These are phyloP conservation scores for Phymanthus crucifer DNA, from an alignment of 92 coral and sea anemone genomes.

Conservation along the genomic window DNA sequence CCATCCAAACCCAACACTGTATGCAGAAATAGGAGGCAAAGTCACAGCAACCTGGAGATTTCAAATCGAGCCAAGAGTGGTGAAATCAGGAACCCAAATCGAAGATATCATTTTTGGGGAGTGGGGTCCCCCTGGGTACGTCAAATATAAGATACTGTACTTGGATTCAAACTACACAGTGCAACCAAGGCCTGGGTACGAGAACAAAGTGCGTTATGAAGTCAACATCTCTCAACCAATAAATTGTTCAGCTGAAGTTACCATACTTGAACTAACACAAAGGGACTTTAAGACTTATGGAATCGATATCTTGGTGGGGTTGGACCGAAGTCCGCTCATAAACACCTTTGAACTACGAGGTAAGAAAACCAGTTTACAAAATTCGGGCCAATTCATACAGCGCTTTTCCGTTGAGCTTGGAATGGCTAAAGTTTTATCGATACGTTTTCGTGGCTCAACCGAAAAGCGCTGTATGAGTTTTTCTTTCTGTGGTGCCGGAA, in stretches of 20 bases:
- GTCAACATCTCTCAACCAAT: slow-evolving; percentile 4
- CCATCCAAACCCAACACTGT: background rate
- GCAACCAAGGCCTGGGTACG: background rate
- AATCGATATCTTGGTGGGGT: background rate
- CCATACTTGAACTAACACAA: background rate
- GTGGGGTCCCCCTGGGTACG: slow-evolving; percentile 10
- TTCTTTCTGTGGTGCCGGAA: too few species aligned
- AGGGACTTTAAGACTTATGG: slow-evolving; percentile 10
- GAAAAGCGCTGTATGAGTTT: too few species aligned
- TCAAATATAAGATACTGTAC: background rate
- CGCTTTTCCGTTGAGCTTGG: background rate
- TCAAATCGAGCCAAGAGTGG: background rate
- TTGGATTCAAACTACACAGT: background rate
- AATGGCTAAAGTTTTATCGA: too few species aligned
- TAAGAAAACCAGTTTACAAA: background rate
- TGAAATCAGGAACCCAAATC: background rate
- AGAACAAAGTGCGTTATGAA: slow-evolving; percentile 1
- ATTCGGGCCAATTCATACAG: background rate
- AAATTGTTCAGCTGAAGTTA: background rate
- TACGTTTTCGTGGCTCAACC: too few species aligned
- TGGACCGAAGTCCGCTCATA: background rate
- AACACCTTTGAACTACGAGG: background rate
- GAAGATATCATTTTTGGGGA: background rate
- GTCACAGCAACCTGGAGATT: background rate
- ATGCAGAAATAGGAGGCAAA: background rate